These are phyloP conservation scores for Gasterosteus nipponicus DNA, from an alignment of 2,113 vertebrate species.

Conservation along the genomic window DNA sequence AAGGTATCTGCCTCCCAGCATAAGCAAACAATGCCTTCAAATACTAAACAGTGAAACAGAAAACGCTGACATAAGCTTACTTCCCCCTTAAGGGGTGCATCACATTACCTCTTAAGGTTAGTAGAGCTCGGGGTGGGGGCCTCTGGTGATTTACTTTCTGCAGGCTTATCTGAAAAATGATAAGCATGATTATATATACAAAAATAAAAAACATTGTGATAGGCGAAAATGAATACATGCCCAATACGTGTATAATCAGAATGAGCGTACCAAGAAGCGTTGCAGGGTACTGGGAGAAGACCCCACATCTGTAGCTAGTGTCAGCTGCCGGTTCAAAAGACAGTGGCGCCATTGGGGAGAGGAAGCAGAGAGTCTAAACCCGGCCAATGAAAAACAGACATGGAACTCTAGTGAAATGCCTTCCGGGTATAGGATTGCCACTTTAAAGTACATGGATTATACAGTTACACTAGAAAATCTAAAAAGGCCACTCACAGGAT, in stretches of 20 bases:
- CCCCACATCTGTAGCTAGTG: slow-evolving; percentile 58
- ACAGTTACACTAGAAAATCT: background rate
- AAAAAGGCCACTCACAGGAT: slow-evolving; percentile 82
- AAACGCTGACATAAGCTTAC: background rate
- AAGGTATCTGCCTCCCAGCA: slow-evolving; percentile 92
- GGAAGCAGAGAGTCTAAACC: slow-evolving; percentile 80
- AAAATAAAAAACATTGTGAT: background rate
- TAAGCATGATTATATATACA: background rate
- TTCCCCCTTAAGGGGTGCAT: no score
- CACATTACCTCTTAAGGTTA: slow-evolving; percentile 42
- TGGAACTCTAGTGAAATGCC: background rate
- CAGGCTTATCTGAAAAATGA: slow-evolving; percentile 25
- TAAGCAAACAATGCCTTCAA: background rate
- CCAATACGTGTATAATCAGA: fast-evolving
- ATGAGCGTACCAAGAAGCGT: slow-evolving; percentile 80
- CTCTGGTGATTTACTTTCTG: slow-evolving; percentile 4
- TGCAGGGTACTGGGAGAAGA: slow-evolving; percentile 73
- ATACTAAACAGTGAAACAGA: background rate
- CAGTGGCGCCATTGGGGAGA: slow-evolving; percentile 75
- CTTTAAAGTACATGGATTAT: background rate
- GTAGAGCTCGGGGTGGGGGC: fast-evolving
- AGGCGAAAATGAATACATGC: background rate
- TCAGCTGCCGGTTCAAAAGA: slow-evolving; percentile 81
- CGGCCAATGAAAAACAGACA: background rate
- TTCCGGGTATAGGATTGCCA: background rate